Base-by-base conservation (phyloP, 2,113 vertebrate genomes). In the Petaurus breviceps region DNA sequence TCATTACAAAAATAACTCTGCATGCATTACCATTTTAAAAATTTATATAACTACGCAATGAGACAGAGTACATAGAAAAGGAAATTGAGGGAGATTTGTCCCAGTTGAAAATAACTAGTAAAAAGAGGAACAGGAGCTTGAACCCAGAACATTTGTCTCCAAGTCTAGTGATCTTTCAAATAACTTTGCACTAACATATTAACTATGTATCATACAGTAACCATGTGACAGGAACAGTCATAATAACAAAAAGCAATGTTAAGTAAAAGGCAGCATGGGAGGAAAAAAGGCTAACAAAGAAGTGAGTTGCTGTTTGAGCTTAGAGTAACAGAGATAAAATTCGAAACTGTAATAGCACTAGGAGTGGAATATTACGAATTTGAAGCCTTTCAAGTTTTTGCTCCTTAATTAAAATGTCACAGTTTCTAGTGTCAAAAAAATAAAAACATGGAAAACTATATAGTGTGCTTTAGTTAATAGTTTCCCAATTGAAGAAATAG, bases 351-450 rank as follows among this genome's bases (percentile, higher is more conserved):
- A 93, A 9, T 91, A 92, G 1, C 51, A 94, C 19, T 90, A 47
- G 47, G 93, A 95, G 22, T 94, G 94, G 95, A 90, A 95, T 94
- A n/a, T 3, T 92, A 23, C 28, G 91, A 46, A 94, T 8, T 89
- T 90, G 84, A 57, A 97, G 14, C 3, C 68, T 93, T 24, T 91
- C 50, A 93, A 95, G 91, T 97, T 93, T 95, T 77, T 95, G 92
- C 94, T 93, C 31, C 25, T 95, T 96, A 97, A 95, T 97, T 96
- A 98, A 93, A 98, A 96, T 91, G 77, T 94, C 95, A 94, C 37
- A 93, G 53, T 68, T 94, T 10, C 93, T 93, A 49, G 51, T 93
- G 25, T 52, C 96, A 94, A 92, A 93, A 94, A 23, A 54, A 12
- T 37, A 61, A 31, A 61, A 93, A 92, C 92, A 96, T 90, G 61